Conservation (phyloP, 2,888 invertebrate genomes). For the Atrina japonica region DNA sequence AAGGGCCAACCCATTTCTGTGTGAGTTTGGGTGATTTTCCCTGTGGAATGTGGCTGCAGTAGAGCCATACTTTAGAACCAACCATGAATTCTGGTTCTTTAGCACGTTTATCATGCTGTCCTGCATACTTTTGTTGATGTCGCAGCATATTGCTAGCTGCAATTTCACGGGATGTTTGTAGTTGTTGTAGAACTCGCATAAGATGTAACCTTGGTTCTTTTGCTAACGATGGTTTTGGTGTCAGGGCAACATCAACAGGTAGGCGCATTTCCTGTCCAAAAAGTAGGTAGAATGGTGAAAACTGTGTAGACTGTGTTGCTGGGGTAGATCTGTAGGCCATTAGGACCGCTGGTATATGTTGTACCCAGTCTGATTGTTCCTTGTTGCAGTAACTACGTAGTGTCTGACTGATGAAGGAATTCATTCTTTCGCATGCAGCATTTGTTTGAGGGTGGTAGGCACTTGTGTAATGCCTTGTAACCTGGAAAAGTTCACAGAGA, state of each 20-base stretch:
- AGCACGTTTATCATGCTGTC: slow-evolving; percentile 39
- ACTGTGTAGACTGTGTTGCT: slow-evolving; percentile 36
- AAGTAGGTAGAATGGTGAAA: slow-evolving; percentile 37
- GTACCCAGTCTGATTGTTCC: slow-evolving; percentile 44
- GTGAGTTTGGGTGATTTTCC: slow-evolving; percentile 33
- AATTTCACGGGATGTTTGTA: slow-evolving; percentile 24
- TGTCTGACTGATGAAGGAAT: slow-evolving; percentile 17
- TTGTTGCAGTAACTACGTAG: slow-evolving; percentile 32
- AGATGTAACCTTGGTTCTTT: slow-evolving; percentile 21
- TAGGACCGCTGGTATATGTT: slow-evolving; percentile 45
- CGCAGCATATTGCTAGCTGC: slow-evolving; percentile 33
- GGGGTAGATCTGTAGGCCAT: slow-evolving; percentile 51
- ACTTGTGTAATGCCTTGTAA: slow-evolving; percentile 24
- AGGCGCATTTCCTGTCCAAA: too few species aligned
- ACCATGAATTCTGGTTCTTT: slow-evolving; percentile 30
- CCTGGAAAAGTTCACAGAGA: slow-evolving; percentile 1
- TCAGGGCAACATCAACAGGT: slow-evolving; percentile 33
- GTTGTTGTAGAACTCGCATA: slow-evolving; percentile 11
- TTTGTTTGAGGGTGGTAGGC: slow-evolving; percentile 35
- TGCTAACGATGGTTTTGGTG: slow-evolving; percentile 21
- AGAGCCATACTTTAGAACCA: slow-evolving; percentile 42
- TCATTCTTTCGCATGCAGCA: slow-evolving; percentile 22
- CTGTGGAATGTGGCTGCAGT: slow-evolving; percentile 30
- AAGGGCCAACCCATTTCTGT: slow-evolving; percentile 41
- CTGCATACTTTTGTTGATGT: slow-evolving; percentile 39